Conservation (phyloP, 2,113 vertebrate genomes). For the Ophiodon elongatus region DNA sequence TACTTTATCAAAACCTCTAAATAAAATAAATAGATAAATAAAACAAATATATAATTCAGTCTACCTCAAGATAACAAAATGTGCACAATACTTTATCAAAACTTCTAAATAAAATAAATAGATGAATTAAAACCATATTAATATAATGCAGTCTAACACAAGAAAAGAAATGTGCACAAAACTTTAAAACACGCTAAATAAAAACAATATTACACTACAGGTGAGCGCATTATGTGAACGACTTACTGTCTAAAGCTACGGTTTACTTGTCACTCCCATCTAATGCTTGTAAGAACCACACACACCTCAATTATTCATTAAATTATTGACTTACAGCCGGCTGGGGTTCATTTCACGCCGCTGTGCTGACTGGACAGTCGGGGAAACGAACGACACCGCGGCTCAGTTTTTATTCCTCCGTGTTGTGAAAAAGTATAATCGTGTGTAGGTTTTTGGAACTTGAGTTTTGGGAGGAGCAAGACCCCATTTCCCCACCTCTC, state of each 20-base stretch:
- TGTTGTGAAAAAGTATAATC: constrained; percentile 35
- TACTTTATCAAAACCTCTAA: too few relatives aligned
- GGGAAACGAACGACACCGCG: not conserved
- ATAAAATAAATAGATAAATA: too few relatives aligned
- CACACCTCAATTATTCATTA: constrained; percentile 57
- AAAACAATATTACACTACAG: too few relatives aligned
- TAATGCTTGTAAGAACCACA: constrained; percentile 36
- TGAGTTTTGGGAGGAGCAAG: constrained; percentile 6
- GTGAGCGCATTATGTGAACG: not conserved
- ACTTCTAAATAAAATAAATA: not conserved
- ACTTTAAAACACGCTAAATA: too few relatives aligned
- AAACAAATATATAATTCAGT: too few relatives aligned
- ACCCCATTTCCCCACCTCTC: constrained; percentile 12
- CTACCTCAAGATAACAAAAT: not conserved
- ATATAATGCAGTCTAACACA: too few relatives aligned
- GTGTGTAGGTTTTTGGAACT: constrained; percentile 2
- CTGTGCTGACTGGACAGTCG: constrained; percentile 10
- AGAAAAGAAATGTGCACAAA: too few relatives aligned
- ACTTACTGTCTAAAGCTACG: constrained; percentile 22
- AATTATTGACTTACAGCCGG: not conserved
- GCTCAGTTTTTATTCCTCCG: constrained; percentile 4
- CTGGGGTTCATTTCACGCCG: constrained; percentile 3
- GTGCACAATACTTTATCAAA: too few relatives aligned
- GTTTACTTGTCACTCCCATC: constrained; percentile 21
- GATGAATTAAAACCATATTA: too few relatives aligned